Evolutionary conservation across 2,797 vertebrate species (phyloP).

Genomic region (Coendou prehensilis): DNA sequence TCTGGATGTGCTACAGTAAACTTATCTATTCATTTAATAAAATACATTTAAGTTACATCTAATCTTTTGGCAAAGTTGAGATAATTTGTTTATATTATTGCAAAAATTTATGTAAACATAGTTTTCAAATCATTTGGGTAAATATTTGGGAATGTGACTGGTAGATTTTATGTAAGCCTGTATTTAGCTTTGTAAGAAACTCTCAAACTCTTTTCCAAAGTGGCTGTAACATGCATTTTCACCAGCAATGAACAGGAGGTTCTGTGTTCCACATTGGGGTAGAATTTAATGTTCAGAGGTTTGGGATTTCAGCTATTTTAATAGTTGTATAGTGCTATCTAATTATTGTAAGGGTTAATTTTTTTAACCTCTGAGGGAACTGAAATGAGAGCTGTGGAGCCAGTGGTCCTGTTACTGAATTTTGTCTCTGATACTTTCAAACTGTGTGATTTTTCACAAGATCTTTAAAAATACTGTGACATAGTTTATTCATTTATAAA

Average conservation of each 20-base stretch:
- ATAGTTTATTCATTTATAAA: background rate
- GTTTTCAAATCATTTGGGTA: background rate
- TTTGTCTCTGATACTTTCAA: background rate
- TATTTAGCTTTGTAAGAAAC: background rate
- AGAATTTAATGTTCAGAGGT: background rate
- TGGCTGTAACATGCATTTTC: background rate
- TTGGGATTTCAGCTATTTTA: constrained; percentile 14
- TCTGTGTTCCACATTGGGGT: background rate
- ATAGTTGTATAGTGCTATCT: background rate
- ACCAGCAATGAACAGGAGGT: background rate
- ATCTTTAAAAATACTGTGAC: background rate
- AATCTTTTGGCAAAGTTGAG: background rate
- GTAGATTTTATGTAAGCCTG: background rate
- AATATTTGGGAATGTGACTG: background rate
- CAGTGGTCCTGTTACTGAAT: background rate
- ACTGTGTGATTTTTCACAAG: background rate
- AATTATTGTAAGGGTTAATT: background rate
- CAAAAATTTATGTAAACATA: background rate
- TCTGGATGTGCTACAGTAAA: background rate
- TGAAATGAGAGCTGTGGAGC: background rate
- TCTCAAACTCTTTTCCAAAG: background rate
- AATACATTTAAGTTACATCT: background rate
- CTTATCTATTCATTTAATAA: background rate
- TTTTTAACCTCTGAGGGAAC: background rate
- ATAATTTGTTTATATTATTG: background rate